Base-by-base conservation (phyloP, 2,797 vertebrate genomes). In the Acrossocheilus wenchowensis region DNA sequence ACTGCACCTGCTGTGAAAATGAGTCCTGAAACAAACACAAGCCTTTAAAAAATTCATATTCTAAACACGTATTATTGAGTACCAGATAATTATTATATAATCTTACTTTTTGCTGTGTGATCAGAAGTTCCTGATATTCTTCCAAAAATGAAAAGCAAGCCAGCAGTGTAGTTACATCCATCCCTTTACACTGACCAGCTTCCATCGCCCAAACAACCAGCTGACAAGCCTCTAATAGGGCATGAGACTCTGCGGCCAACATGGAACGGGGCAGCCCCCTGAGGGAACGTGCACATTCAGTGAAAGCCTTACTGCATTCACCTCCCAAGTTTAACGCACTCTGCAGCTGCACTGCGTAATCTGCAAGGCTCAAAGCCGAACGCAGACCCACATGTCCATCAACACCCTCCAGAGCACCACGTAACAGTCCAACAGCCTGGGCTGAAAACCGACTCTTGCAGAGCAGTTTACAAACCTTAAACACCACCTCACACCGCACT, bases 171-270 rank as follows among this genome's bases (percentile, higher is more conserved):
- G 90, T 85, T 82, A 78, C 95, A 71, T 87, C 92, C 43, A 95
- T 87, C 21, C 62, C 92, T 82, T 91, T 93, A 36, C 21, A 86
- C 69, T 92, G 89, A 12, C 90, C 86, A 50, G 80, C 91, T 84
- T 95, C 94, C 0, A 97, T 92, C 48, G 92, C 92, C 88, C 92
- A 96, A 50, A 94, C n/a, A 26, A 97, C 74, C 6, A 97, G 91
- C 86, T 95, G 94, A 88, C 96, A 96, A 78, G 93, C 95, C 85
- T 97, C 96, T n/a, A 95, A 87, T 69, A 97, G 80, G 0, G 95
- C 90, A 52, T 94, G 93, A 43, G 91, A 90, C 0, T 94, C 93
- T 2, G 26, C 48, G 2, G 88, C 89, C 0, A 87, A 48, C 2
- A 90, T 78, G 10, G 88, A 72, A 5, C 3, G 74, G 2, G 92